A percentile compares a stretch with the other conserved stretches of the same genome.
These are phyloP conservation scores for Chaenocephalus aceratus DNA, from an alignment of 2,113 vertebrate genomes.

Conservation along the genomic window DNA sequence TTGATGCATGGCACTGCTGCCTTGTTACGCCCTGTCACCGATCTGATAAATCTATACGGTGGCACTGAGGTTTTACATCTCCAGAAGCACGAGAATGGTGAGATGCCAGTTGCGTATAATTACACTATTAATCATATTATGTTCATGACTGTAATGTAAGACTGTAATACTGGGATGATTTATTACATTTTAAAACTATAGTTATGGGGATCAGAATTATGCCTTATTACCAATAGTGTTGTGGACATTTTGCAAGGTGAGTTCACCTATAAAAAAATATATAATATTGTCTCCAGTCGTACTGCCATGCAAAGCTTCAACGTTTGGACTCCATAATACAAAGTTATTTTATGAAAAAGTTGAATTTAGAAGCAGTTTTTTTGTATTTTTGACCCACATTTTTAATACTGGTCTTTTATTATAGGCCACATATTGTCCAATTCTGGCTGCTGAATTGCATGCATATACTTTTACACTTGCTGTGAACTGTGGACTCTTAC, in stretches of 20 bases:
- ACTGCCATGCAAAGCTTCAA: background rate
- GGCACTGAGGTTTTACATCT: constrained; percentile 32
- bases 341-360: background rate
- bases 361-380: background rate
- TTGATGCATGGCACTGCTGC: constrained; percentile 41
- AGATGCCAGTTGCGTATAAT: constrained; percentile 47
- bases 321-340: background rate
- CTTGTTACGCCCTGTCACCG: constrained; percentile 42
- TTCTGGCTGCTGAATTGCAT: background rate
- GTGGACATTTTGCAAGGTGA: background rate
- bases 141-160: constrained; percentile 3
- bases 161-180: constrained; percentile 13
- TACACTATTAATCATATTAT: constrained; percentile 60
- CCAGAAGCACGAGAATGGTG: constrained; percentile 18
- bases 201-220: constrained; percentile 2
- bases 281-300: background rate
- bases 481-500: background rate
- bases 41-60: constrained; percentile 32
- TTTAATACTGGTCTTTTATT: background rate
- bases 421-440: background rate
- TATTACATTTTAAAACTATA: constrained; percentile 29
- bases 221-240: constrained; percentile 39
- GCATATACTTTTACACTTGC: background rate
- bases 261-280: background rate
- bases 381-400: background rate